phyloP scores from a whole-genome alignment of 2,797 vertebrate genomes.

The Premnoplex brunnescens region DNA sequence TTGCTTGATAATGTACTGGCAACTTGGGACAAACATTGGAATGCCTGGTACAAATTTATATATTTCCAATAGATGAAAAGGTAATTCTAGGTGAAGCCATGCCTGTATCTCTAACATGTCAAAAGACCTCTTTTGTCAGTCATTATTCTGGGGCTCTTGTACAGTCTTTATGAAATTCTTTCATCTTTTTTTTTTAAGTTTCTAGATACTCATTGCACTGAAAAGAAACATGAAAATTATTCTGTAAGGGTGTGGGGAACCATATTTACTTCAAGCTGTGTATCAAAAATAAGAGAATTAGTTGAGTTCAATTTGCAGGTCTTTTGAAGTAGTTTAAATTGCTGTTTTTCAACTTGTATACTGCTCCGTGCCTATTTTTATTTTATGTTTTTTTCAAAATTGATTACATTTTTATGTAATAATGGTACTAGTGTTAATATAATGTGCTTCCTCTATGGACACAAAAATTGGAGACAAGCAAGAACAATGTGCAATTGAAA shows the following conservation, averaged over 20 bases:
- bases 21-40: background rate
- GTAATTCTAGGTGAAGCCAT: background rate
- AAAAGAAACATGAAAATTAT: background rate
- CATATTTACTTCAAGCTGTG: background rate
- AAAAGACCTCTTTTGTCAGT: background rate
- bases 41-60: background rate
- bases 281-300: background rate
- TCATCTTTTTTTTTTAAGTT: background rate
- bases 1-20: background rate
- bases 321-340: background rate
- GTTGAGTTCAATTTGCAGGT: background rate
- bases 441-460: background rate
- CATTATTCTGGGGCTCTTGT: background rate
- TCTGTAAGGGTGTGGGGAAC: background rate
- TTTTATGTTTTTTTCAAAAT: background rate
- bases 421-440: background rate
- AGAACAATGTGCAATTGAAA: background rate
- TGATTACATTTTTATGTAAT: background rate
- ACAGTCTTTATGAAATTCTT: background rate
- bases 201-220: background rate
- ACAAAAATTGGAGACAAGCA: background rate
- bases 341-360: background rate
- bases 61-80: background rate
- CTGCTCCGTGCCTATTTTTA: background rate
- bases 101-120: background rate